These are phyloP conservation scores for Paramisgurnus dabryanus DNA, from an alignment of 2,113 vertebrate species.

Conservation along the genomic window DNA sequence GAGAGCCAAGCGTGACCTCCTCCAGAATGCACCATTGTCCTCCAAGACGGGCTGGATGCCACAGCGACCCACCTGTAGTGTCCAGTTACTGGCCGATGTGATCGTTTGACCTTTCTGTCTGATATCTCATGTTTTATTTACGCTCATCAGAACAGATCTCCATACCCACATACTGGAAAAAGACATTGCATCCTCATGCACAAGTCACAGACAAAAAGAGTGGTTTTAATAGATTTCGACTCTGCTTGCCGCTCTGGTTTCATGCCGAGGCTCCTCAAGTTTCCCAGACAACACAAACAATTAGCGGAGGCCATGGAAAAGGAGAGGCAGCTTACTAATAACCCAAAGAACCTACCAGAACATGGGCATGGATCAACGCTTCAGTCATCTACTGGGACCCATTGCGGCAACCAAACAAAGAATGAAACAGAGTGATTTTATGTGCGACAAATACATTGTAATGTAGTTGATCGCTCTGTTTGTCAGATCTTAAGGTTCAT, in stretches of 20 bases:
- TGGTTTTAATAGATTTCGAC: slow-evolving; percentile 59
- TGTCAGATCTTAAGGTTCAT: background rate
- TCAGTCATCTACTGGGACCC: slow-evolving; percentile 5
- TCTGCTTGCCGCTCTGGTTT: slow-evolving; percentile 50
- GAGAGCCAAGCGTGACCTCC: slow-evolving; percentile 37
- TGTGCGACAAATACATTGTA: background rate
- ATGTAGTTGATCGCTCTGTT: background rate
- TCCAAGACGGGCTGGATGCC: slow-evolving; percentile 44
- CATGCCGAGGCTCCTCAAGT: slow-evolving; percentile 51
- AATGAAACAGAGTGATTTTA: background rate
- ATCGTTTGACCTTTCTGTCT: slow-evolving; percentile 54
- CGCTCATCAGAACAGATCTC: slow-evolving; percentile 38
- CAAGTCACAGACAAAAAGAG: slow-evolving; percentile 56
- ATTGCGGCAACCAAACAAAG: background rate
- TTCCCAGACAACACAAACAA: slow-evolving; percentile 58
- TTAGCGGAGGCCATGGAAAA: slow-evolving; percentile 46
- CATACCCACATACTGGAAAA: slow-evolving; percentile 19
- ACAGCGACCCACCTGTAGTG: slow-evolving; percentile 18
- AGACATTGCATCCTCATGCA: slow-evolving; percentile 56
- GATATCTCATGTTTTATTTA: slow-evolving; percentile 66
- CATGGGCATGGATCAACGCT: slow-evolving; percentile 35
- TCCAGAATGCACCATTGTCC: slow-evolving; percentile 49
- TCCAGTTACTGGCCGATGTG: slow-evolving; percentile 53
- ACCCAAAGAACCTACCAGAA: slow-evolving; percentile 34
- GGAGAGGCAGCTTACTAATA: slow-evolving; percentile 46